These are phyloP conservation scores for Lithobates pipiens DNA, from an alignment of 2,797 vertebrate species.

Conservation along the genomic window DNA sequence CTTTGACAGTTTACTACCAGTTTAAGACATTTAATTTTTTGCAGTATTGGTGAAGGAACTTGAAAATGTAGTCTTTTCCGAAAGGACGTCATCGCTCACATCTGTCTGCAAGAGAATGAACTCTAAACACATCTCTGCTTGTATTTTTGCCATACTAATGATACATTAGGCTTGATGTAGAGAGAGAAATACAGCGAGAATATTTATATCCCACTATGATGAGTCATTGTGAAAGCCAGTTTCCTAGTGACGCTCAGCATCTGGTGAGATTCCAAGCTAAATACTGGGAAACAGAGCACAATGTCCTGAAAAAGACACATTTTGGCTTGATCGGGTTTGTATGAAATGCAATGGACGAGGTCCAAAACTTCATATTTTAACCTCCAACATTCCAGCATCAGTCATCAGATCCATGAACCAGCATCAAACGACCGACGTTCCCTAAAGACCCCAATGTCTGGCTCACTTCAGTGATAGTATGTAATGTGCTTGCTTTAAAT, in stretches of 20 bases:
- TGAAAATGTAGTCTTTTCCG: no score
- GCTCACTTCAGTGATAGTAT: no score
- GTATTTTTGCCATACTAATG: not conserved
- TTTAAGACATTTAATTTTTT: no score
- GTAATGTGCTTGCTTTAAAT: no score
- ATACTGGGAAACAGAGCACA: constrained; percentile 5
- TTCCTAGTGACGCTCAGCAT: not conserved
- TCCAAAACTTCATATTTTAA: not conserved
- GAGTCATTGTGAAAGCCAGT: not conserved
- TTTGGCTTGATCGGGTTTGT: not conserved
- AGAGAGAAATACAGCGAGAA: not conserved
- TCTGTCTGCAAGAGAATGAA: no score
- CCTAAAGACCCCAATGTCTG: no score
- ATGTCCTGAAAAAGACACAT: constrained; percentile 1
- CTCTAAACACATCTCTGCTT: not conserved
- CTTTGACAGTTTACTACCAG: no score
- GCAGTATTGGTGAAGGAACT: no score
- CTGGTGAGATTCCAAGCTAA: not conserved
- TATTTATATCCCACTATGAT: not conserved
- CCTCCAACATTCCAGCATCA: not conserved
- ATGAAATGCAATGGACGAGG: not conserved
- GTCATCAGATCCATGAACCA: no score
- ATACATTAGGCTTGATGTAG: not conserved
- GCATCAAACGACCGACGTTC: no score
- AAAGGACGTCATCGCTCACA: not conserved